phyloP scores from a whole-genome alignment of 2,113 vertebrate genomes.

The Cinclus mexicanus region DNA sequence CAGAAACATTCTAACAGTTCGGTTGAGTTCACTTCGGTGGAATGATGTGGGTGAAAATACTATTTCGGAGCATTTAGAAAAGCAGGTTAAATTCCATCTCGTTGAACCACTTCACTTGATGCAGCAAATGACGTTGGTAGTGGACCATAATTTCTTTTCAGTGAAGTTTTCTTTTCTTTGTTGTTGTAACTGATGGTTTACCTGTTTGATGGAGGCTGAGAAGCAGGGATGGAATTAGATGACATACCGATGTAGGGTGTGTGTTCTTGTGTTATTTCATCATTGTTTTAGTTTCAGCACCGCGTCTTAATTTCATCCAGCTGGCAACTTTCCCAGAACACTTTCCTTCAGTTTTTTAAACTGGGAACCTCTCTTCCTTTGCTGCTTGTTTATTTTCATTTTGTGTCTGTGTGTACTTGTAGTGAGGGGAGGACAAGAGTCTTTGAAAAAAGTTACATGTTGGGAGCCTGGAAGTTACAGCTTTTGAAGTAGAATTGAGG shows the following conservation, averaged over 20 bases:
- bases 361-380: slow-evolving; percentile 42
- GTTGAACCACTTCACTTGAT: background rate
- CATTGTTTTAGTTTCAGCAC: slow-evolving; percentile 34
- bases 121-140: background rate
- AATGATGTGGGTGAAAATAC: slow-evolving; percentile 45
- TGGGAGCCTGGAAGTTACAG: slow-evolving; percentile 18
- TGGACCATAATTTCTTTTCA: slow-evolving; percentile 14
- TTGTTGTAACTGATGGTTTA: slow-evolving; percentile 40
- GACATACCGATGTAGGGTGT: slow-evolving; percentile 34
- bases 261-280: slow-evolving; percentile 61
- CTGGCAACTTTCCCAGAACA: slow-evolving; percentile 58
- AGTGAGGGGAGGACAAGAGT: background rate
- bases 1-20: slow-evolving; percentile 31
- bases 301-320: slow-evolving; percentile 34
- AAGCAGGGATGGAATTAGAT: slow-evolving; percentile 40
- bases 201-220: slow-evolving; percentile 34
- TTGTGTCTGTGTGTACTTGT: background rate
- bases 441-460: slow-evolving; percentile 10
- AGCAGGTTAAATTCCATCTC: slow-evolving; percentile 60
- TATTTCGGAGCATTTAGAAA: slow-evolving; percentile 2
- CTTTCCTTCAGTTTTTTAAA: slow-evolving; percentile 45
- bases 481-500: background rate
- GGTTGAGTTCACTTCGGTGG: slow-evolving; percentile 35
- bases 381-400: slow-evolving; percentile 40
- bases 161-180: slow-evolving; percentile 24